phyloP scores from a whole-genome alignment of 2,888 invertebrate species.

The Cenopis cana region DNA sequence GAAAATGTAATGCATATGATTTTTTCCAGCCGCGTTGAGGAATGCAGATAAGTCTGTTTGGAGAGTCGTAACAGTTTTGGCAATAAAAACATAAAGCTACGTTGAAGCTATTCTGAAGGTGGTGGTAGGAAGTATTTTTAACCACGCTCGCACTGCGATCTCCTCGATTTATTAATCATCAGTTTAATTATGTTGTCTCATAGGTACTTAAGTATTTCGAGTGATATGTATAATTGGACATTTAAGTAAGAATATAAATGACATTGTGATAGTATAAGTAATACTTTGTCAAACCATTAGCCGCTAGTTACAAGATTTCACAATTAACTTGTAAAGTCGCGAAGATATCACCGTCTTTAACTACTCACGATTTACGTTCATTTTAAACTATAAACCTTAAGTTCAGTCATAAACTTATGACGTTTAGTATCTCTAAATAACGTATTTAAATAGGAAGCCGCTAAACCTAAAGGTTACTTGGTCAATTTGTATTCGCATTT shows the following conservation, averaged over 20 bases:
- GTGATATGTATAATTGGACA: too few relatives aligned
- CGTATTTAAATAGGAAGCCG: constrained; percentile 19
- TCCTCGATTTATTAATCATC: too few relatives aligned
- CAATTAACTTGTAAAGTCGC: constrained; percentile 12
- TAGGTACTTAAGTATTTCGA: too few relatives aligned
- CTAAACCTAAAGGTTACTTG: constrained; percentile 67
- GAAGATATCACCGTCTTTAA: neutral
- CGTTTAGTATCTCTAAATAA: constrained; percentile 13
- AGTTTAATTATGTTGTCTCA: too few relatives aligned
- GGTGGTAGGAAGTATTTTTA: too few relatives aligned
- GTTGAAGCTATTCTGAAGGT: too few relatives aligned
- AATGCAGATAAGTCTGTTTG: too few relatives aligned
- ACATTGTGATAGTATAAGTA: neutral
- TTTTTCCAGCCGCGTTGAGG: too few relatives aligned
- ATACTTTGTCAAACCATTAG: neutral
- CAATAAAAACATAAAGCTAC: too few relatives aligned
- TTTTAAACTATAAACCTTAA: neutral
- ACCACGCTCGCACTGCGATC: too few relatives aligned
- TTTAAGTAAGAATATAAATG: neutral
- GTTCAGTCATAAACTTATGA: constrained; percentile 18
- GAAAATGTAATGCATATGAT: too few relatives aligned
- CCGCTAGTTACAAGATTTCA: constrained; percentile 4
- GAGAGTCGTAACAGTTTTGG: too few relatives aligned
- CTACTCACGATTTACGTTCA: neutral
- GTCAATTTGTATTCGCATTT: constrained; percentile 65